A percentile compares a stretch with the other conserved stretches of the same genome.
Evolutionary conservation across 2,797 vertebrate species (phyloP).

Genomic region (Hydrolagus colliei): DNA sequence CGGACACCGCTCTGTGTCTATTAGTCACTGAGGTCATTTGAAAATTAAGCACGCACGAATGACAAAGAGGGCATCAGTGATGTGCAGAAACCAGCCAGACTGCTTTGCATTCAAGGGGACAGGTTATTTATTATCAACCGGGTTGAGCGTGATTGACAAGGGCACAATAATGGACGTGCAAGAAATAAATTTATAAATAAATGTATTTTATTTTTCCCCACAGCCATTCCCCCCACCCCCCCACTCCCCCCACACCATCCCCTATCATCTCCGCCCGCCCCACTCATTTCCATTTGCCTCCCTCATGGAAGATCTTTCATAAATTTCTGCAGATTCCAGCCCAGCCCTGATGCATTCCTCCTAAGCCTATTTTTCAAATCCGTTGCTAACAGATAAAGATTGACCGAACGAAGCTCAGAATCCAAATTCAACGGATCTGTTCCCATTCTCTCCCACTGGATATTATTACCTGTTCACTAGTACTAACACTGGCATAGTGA

Average conservation of each 20-base stretch:
- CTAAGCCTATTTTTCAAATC: neutral
- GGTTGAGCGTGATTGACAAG: neutral
- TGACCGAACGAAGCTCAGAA: no score
- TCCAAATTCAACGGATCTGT: no score
- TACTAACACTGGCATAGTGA: no score
- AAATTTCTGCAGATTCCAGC: neutral
- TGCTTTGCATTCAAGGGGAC: neutral
- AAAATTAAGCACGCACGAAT: constrained; percentile 14
- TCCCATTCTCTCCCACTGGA: neutral
- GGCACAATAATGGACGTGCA: neutral
- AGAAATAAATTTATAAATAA: neutral
- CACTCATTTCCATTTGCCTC: no score
- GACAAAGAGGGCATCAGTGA: neutral
- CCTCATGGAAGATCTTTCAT: neutral
- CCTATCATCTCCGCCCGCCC: no score
- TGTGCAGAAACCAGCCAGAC: neutral
- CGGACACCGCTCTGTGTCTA: neutral
- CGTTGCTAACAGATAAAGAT: neutral
- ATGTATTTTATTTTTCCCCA: neutral
- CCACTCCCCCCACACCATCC: no score
- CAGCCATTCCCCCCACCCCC: no score
- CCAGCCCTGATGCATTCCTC: neutral
- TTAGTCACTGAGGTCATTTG: constrained; percentile 8
- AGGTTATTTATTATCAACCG: neutral
- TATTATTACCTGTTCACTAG: no score